Evolutionary conservation across 2,113 vertebrate species (phyloP), one percentile per base, ranked within the genome.

Genomic region (Pluvianellus socialis): DNA sequence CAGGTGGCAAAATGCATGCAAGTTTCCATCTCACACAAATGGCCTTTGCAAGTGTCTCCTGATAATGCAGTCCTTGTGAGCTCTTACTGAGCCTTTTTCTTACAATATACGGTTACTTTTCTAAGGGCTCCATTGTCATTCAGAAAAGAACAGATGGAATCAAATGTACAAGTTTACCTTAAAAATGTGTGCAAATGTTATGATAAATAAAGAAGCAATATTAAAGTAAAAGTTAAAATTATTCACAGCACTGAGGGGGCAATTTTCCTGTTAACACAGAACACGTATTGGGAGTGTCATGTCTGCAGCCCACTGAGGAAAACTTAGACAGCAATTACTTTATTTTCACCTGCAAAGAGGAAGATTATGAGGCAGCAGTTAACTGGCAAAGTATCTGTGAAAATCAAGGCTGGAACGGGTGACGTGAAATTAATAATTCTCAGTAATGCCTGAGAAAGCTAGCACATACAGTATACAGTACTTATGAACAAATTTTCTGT

Each of bases 121-220:
- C 50, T 70, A 73, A 93, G 45, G 13, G 3, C 5, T 75, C 49
- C 72, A 32, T 49, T 88, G 40, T 52, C 9, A 6, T 42, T 89
- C 70, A 91, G 58, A 68, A 86, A 82, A 96, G 42, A 81, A 84
- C 89, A 79, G 44, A 61, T 56, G 53, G 53, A 74, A 73, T 87
- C n/a, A 91, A 89, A 73, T 87, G 42, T 87, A 81, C 33, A 75
- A 65, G 30, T 14, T 71, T 75, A 55, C 52, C 90, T 92, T 81
- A 56, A 86, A 94, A 95, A 66, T 76, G 32, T 89, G 58, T 75
- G 56, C 17, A 91, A 91, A 92, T 91, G 84, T 86, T 92, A 92
- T 49, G 65, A 91, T 42, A 96, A 92, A 86, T 77, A 85, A 96
- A 91, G 44, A 74, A 91, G 11, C 14, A 79, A 58, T 58, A 86